A percentile compares a stretch with the other conserved stretches of the same genome.
Evolutionary conservation across 2,113 vertebrate genomes (phyloP).

Genomic region (Paratilapia polleni): DNA sequence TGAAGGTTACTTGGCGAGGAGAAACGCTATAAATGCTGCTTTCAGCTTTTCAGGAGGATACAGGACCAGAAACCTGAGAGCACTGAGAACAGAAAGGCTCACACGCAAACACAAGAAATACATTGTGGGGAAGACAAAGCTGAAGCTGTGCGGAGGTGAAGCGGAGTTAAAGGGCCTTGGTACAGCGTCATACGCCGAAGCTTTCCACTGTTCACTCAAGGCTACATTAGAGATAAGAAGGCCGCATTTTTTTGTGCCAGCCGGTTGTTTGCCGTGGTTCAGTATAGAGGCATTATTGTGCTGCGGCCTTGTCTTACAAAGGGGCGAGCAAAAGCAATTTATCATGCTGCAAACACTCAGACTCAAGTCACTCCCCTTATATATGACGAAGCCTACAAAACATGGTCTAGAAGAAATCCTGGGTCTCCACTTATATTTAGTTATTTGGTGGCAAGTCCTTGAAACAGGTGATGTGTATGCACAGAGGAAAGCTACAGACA

Average conservation of each 20-base stretch:
- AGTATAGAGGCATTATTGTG: slow-evolving; percentile 43
- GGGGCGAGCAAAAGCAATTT: slow-evolving; percentile 58
- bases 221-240: slow-evolving; percentile 60
- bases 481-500: neutral
- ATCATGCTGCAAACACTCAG: slow-evolving; percentile 37
- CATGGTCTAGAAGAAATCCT: slow-evolving; percentile 5
- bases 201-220: slow-evolving; percentile 45
- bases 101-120: slow-evolving; percentile 8
- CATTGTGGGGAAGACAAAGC: slow-evolving; percentile 38
- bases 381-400: slow-evolving; percentile 21
- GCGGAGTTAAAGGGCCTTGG: slow-evolving; percentile 32
- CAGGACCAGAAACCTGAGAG: slow-evolving; percentile 1
- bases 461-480: neutral
- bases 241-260: neutral
- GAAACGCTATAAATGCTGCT: slow-evolving; percentile 37
- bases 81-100: neutral
- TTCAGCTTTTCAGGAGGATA: slow-evolving; percentile 21
- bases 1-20: slow-evolving; percentile 43
- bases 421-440: neutral
- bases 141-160: slow-evolving; percentile 24
- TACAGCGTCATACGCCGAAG: slow-evolving; percentile 8
- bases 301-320: slow-evolving; percentile 59
- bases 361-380: slow-evolving; percentile 22
- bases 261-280: slow-evolving; percentile 42
- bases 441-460: neutral